phyloP scores from a whole-genome alignment of 2,113 vertebrate genomes.

The Pycnonotus jocosus region DNA sequence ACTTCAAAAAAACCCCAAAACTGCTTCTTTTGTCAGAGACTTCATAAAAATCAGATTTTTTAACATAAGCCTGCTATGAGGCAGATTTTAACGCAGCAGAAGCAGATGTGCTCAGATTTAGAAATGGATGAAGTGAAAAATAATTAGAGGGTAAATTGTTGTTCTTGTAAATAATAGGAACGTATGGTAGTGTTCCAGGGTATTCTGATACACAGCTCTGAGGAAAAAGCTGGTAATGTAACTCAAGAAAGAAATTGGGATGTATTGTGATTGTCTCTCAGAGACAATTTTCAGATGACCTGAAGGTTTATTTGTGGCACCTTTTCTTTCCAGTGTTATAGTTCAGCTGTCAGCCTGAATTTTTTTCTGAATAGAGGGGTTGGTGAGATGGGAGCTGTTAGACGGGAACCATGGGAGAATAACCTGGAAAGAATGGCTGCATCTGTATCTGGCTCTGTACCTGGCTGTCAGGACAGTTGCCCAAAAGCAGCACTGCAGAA shows the following conservation, averaged over 20 bases:
- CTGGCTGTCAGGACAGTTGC: neutral
- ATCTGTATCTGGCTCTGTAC: neutral
- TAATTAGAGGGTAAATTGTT: neutral
- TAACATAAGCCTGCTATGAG: neutral
- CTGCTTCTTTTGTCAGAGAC: neutral
- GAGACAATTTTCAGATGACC: neutral
- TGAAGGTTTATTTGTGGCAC: neutral
- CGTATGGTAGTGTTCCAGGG: neutral
- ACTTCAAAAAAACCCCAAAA: neutral
- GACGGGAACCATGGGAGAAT: neutral
- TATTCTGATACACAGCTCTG: neutral
- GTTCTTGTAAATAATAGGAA: neutral
- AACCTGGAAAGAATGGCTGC: neutral
- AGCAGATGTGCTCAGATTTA: constrained; percentile 2
- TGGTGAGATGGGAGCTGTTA: neutral
- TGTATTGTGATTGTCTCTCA: neutral
- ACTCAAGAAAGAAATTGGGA: neutral
- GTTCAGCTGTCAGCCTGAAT: neutral
- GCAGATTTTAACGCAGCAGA: constrained; percentile 18
- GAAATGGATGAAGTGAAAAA: neutral
- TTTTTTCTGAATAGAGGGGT: neutral
- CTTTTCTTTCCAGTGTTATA: neutral
- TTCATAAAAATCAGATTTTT: neutral
- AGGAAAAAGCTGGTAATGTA: neutral
- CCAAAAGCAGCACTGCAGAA: neutral